A percentile compares a stretch with the other conserved stretches of the same genome.
Conservation (phyloP, 2,113 vertebrate genomes). For the Clupea harengus region DNA sequence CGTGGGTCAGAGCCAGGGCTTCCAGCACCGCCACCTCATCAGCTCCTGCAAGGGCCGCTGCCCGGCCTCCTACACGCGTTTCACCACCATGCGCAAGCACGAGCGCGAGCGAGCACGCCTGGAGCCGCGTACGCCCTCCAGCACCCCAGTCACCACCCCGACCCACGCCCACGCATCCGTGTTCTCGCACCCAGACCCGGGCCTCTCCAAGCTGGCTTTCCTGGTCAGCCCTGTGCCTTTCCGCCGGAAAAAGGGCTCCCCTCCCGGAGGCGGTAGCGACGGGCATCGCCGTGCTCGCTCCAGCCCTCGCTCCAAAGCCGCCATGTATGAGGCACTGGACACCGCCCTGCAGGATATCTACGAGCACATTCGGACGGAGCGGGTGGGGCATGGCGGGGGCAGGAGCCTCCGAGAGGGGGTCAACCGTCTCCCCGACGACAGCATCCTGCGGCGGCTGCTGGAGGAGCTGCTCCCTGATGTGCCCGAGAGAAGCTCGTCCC, state of each 20-base stretch:
- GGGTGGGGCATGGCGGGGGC: conserved; percentile 63
- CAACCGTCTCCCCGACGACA: conserved; percentile 84
- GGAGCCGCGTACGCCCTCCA: conserved; percentile 91
- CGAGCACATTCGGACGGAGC: conserved; percentile 92
- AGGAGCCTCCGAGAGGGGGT: conserved; percentile 70
- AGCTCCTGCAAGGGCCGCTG: conserved; percentile 85
- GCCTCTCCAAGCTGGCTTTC: conserved; percentile 94
- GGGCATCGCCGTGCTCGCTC: conserved; percentile 54
- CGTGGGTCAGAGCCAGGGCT: conserved; percentile 66
- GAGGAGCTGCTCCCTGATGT: conserved; percentile 92
- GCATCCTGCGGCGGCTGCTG: conserved; percentile 90
- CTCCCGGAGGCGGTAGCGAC: conserved; percentile 75
- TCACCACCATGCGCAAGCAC: conserved; percentile 84
- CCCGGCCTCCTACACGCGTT: conserved; percentile 83
- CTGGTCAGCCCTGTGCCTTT: conserved; percentile 99
- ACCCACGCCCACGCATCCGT: conserved; percentile 45
- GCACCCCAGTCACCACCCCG: conserved; percentile 91
- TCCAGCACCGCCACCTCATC: conserved; percentile 78
- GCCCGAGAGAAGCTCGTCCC: conserved; percentile 92
- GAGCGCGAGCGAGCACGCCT: conserved; percentile 90
- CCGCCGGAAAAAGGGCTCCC: conserved; percentile 87
- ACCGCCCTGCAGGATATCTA: conserved; percentile 94
- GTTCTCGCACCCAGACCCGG: conserved; percentile 78
- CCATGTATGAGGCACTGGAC: conserved; percentile 91
- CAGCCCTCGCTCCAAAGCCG: conserved; percentile 81